Evolutionary conservation across 2,888 invertebrate genomes (phyloP).

Genomic region (Polymixis flavicincta): DNA sequence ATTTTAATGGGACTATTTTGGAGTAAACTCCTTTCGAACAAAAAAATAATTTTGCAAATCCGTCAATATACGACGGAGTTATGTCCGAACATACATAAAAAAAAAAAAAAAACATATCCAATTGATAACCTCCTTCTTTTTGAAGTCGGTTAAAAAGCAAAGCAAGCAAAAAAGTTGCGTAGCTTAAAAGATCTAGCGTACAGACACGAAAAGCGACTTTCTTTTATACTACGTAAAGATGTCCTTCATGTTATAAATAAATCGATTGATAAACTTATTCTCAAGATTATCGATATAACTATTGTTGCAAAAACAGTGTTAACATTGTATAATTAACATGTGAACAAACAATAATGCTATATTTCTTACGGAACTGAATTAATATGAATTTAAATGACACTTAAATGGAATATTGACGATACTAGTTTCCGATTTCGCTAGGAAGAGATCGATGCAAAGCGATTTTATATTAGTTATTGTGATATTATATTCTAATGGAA

Average conservation of each 20-base stretch:
- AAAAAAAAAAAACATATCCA: too few relatives aligned
- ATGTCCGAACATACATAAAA: too few relatives aligned
- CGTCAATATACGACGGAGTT: too few relatives aligned
- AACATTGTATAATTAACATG: conserved; percentile 4
- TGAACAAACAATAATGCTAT: conserved; percentile 11
- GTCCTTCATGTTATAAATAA: background rate
- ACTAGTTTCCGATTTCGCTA: conserved; percentile 33
- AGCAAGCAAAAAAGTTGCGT: too few relatives aligned
- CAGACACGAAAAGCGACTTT: too few relatives aligned
- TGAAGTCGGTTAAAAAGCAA: too few relatives aligned
- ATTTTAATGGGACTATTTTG: too few relatives aligned
- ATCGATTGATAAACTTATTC: background rate
- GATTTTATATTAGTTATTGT: background rate
- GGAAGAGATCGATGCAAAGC: conserved; percentile 39
- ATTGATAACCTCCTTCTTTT: too few relatives aligned
- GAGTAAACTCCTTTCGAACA: too few relatives aligned
- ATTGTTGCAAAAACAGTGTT: background rate
- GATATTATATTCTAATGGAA: conserved; percentile 16
- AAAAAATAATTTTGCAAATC: too few relatives aligned
- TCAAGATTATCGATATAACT: conserved; percentile 17
- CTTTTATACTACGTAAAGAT: too few relatives aligned
- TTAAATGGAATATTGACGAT: conserved; percentile 10
- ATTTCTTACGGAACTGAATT: conserved; percentile 53
- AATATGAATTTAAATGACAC: conserved; percentile 34
- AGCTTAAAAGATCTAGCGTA: too few relatives aligned